Base-by-base conservation (phyloP, 2,797 vertebrate species). In the Sphenopsis melanotis region DNA sequence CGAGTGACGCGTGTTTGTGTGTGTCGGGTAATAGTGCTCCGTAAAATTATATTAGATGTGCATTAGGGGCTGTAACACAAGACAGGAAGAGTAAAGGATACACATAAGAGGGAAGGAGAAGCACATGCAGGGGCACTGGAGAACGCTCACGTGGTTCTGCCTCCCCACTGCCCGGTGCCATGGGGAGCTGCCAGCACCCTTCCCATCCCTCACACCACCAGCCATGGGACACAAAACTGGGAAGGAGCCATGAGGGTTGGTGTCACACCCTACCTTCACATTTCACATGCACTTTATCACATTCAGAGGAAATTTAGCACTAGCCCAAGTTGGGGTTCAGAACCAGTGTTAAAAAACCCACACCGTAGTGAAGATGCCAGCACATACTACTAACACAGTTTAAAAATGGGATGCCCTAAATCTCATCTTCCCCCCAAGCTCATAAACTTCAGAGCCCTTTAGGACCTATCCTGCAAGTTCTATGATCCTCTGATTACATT, bases 61-160 rank as follows among this genome's bases (percentile, higher is more conserved):
- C 93, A 93, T 94, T 94, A 94, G 81, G 63, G 81, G 71, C 90
- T 95, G 92, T 89, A 94, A 93, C 81, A 87, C 49, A 87, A 89
- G 92, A 90, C 83, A 68, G 65, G 23, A n/a, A 80, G 83, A 83
- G 78, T 34, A 90, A 75, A 77, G 87, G 75, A 78, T 64, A 68
- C 2, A 30, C 65, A 19, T 11, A 59, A 72, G 66, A 64, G 83
- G 71, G 81, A 64, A 81, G 23, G 26, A 59, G 39, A 61, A 71
- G 32, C 7, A 2, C 42, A 6, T 0, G 0, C 7, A 2, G 59
- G 15, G 18, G 42, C 49, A 37, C 16, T 2, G 21, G 49, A 52
- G 60, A 49, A 10, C 0, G 0, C 12, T 69, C 2, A 1, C 16
- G 2, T 0, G 0, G 41, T 17, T 61, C 32, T 83, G 47, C 47